A percentile compares a stretch with the other conserved stretches of the same genome.
Conservation (phyloP, 2,113 vertebrate species). For the Globicephala melas region DNA sequence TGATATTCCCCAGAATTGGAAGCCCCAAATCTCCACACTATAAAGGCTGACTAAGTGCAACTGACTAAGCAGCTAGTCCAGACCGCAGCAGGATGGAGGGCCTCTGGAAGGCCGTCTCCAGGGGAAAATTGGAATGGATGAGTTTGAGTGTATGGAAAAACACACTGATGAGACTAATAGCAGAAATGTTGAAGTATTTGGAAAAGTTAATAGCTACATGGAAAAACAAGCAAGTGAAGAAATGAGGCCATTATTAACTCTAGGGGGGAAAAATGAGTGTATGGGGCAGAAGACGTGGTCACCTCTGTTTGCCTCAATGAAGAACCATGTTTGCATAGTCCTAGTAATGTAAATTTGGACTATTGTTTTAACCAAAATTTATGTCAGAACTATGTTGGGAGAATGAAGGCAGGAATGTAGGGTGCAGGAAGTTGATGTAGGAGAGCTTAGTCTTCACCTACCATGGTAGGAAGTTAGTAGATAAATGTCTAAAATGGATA, state of each 20-base stretch:
- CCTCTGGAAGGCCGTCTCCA: not conserved
- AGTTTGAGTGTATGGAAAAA: not conserved
- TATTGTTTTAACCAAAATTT: not conserved
- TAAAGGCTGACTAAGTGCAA: not conserved
- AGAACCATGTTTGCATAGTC: not conserved
- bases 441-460: not conserved
- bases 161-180: not conserved
- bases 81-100: not conserved
- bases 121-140: not conserved
- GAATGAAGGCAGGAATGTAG: not conserved
- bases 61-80: not conserved
- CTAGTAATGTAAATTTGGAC: not conserved
- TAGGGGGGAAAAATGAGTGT: not conserved
- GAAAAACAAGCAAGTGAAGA: constrained; percentile 1
- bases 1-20: not conserved
- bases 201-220: not conserved
- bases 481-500: not conserved
- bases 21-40: not conserved
- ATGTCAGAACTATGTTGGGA: not conserved
- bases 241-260: not conserved
- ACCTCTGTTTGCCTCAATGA: not conserved
- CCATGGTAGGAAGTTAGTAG: not conserved
- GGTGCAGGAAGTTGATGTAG: not conserved
- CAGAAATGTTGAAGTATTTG: not conserved
- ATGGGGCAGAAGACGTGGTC: not conserved